Evolutionary conservation across 92 coral and sea anemone genomes (phyloP), one percentile per base, ranked within the genome.

Genomic region (Actinernus sp.): DNA sequence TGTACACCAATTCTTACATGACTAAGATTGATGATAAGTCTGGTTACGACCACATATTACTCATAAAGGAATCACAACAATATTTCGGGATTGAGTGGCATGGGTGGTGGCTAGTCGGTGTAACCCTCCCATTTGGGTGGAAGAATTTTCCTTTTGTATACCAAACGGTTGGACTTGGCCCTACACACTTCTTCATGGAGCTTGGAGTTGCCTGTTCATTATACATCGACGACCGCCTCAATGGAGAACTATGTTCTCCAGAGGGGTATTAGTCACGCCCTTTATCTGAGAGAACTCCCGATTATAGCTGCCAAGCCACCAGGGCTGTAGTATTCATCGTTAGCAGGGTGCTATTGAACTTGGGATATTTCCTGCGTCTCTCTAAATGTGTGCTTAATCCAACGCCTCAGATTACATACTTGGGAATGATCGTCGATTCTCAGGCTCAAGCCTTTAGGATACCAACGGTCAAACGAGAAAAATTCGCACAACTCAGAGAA

Each of bases 41-140:
- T 0, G 74, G 74, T 22, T 66, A 66, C n/a, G 71, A 72, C 49
- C 79, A 61, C 23, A 31, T 76, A 1, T 30, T 30, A 0, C 23
- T 76, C 1, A 16, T 54, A 23, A 4, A 13, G 10, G 31, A 46
- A 3, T 61, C 71, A 4, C 74, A 55, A 20, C 14, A 18, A 17
- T 64, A 24, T 24, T 53, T 76, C 25, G 83, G 83, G 18, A 20
- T 76, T 21, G 50, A 63, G 49, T 76, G 83, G 75, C 39, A 53
- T 28, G 66, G 74, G 18, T 64, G 74, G 83, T 76, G 66, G 73
- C 48, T 65, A n/a, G 76, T 76, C 6, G 19, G 24, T 8, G 43
- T 49, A 13, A 76, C 76, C 6, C 47, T 65, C 1, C 79, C 79
- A 0, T 67, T 77, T 31, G 84, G 79, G 1, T 83, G 89, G 84